Evolutionary conservation across 2,888 invertebrate species (phyloP), one percentile per base, ranked within the genome.

Genomic region (Chloromyia formosa): DNA sequence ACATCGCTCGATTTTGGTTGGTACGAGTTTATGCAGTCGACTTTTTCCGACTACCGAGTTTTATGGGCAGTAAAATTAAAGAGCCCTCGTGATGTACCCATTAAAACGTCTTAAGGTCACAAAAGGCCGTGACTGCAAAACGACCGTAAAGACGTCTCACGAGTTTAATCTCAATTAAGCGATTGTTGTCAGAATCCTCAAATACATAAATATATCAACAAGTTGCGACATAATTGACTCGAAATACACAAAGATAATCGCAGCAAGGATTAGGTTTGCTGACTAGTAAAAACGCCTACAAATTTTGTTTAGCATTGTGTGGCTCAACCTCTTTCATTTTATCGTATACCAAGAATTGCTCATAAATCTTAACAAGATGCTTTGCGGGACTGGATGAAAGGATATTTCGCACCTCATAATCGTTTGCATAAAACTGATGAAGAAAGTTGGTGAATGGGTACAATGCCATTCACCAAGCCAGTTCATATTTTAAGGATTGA

Each of bases 1-100:
- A 35, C 27, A 35, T 35, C 27, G n/a, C n/a, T n/a, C n/a, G n/a
- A n/a, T n/a, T n/a, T n/a, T 64, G 62, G 62, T 62, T 27, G 60
- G 40, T 22, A 60, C 58, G 22, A 66, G 74, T 75, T 73, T 75
- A 76, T 75, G 76, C 75, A 69, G 66, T 54, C 69, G 54, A 35
- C 27, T 35, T 35, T 73, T 62, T 49, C 64, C 74, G 45, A 73
- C 74, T 64, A 35, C 73, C 56, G 58, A 27, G 64, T 77, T 78
- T 78, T 78, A 78, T 78, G 75, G 76, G 77, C 77, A 78, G 75
- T 78, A 76, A 78, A 78, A 76, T 77, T 76, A 77, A 77, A 75
- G 76, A 77, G 77, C 76, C 72, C 73, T 35, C 27, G 27, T 75
- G 75, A 76, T 76, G 76, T 74, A 62, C 74, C 27, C 74, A 75